Conservation (phyloP, 2,113 vertebrate genomes). For the Sigmodon hispidus region DNA sequence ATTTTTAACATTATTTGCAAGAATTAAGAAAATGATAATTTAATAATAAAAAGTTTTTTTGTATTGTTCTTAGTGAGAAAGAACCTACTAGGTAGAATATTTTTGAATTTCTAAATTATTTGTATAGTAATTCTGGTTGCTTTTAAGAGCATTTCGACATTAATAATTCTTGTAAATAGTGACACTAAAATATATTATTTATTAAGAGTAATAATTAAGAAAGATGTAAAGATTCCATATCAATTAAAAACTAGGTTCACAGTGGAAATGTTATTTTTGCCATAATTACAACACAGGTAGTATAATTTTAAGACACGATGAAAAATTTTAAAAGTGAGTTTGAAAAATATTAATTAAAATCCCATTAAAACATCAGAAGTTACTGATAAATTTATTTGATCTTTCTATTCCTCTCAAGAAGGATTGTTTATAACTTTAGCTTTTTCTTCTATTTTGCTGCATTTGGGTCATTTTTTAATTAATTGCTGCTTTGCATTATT, state of each 20-base stretch:
- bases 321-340: background rate
- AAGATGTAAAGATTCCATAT: background rate
- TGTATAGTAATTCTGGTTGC: background rate
- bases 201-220: background rate
- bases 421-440: background rate
- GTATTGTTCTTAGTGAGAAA: background rate
- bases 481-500: slow-evolving; percentile 37
- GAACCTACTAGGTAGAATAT: background rate
- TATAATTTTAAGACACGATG: slow-evolving; percentile 25
- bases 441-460: slow-evolving; percentile 1
- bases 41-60: background rate
- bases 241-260: slow-evolving; percentile 52
- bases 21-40: background rate
- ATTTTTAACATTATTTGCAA: background rate
- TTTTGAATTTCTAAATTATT: background rate
- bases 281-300: background rate
- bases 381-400: slow-evolving; percentile 27
- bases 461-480: slow-evolving; percentile 17
- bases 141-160: background rate
- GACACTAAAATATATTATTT: background rate
- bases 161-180: background rate
- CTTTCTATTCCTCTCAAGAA: background rate
- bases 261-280: slow-evolving; percentile 24
- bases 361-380: background rate
- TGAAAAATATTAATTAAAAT: slow-evolving; percentile 31